Percentiles rank a stretch among this genome's conserved stretches.
Evolutionary conservation across 2,113 vertebrate genomes (phyloP).

Genomic region (Lipotes vexillifer): DNA sequence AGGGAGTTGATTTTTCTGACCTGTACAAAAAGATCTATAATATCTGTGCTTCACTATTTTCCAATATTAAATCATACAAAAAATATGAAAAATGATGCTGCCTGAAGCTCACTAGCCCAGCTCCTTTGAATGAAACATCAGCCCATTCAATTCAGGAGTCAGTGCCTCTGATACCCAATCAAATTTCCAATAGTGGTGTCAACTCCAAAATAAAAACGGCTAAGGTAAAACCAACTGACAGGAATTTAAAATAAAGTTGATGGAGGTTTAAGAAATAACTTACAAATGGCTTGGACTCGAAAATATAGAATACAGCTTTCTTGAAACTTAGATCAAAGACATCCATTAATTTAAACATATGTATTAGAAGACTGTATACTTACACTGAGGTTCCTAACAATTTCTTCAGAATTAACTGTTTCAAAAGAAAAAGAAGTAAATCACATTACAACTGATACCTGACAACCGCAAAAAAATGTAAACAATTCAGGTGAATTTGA

Average conservation of each 20-base stretch:
- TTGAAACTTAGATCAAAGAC: not conserved
- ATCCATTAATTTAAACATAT: not conserved
- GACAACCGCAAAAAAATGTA: not conserved
- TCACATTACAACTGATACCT: not conserved
- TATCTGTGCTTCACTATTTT: not conserved
- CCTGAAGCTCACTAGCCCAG: not conserved
- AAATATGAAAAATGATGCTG: not conserved
- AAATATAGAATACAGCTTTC: not conserved
- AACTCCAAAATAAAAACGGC: not conserved
- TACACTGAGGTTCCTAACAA: constrained; percentile 94
- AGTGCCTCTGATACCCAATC: not conserved
- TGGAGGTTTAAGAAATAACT: not conserved
- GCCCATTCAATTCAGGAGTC: not conserved
- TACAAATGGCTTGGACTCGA: not conserved
- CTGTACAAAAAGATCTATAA: not conserved
- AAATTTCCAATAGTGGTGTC: not conserved
- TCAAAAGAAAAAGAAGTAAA: constrained; percentile 59
- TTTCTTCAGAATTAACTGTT: constrained; percentile 92
- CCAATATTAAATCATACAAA: not conserved
- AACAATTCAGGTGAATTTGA: not conserved
- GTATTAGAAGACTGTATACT: constrained; percentile 73
- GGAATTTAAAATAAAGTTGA: not conserved
- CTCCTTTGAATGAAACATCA: not conserved
- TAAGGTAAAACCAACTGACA: not conserved
- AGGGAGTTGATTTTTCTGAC: not conserved